Conservation (phyloP, 2,113 vertebrate species). For the Ia io region DNA sequence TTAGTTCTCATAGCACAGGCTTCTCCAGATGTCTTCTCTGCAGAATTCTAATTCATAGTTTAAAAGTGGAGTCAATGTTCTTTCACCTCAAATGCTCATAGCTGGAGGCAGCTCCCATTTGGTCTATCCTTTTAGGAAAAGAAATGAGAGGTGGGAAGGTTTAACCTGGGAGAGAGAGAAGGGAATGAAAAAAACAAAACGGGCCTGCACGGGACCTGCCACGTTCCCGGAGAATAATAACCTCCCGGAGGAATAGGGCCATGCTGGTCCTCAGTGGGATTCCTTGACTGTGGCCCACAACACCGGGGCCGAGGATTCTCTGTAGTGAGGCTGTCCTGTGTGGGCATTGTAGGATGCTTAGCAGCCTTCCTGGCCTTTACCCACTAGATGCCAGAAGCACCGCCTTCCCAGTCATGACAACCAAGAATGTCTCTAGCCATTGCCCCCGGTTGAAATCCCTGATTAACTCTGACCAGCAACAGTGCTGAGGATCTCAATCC, state of each 20-base stretch:
- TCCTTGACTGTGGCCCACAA: accelerated
- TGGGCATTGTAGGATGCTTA: no score
- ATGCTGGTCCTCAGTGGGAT: accelerated
- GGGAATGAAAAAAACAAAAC: not conserved
- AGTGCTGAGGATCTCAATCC: not conserved
- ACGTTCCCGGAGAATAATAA: not conserved
- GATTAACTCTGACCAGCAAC: not conserved
- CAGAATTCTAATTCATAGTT: not conserved
- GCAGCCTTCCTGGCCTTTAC: not conserved
- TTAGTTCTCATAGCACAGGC: not conserved
- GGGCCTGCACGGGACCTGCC: not conserved
- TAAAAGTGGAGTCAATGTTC: not conserved
- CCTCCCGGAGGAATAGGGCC: not conserved
- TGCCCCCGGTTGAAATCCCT: not conserved
- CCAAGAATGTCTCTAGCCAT: not conserved
- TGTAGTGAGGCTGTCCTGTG: not conserved
- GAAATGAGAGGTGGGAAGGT: not conserved
- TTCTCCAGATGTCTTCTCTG: not conserved
- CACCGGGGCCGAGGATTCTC: not conserved
- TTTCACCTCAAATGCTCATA: not conserved
- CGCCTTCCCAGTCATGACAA: not conserved
- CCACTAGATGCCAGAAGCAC: not conserved
- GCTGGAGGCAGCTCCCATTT: not conserved
- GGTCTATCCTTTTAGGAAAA: not conserved
- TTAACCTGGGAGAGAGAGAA: not conserved